phyloP scores from a whole-genome alignment of 2,113 vertebrate species.

The Geococcyx californianus region DNA sequence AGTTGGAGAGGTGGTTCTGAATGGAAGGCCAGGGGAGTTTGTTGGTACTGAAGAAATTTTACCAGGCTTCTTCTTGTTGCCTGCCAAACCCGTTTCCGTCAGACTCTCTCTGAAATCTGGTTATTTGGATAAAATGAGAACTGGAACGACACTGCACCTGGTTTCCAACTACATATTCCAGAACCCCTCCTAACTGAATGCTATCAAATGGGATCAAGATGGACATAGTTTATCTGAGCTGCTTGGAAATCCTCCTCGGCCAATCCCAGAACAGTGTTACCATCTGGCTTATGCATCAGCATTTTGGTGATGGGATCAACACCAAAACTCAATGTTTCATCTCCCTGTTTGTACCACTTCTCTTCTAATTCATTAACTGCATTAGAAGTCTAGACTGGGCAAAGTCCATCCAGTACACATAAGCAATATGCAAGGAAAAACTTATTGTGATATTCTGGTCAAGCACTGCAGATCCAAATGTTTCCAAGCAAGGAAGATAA shows the following conservation, averaged over 20 bases:
- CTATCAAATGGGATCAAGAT: neutral
- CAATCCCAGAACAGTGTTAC: neutral
- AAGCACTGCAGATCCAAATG: neutral
- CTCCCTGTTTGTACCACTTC: neutral
- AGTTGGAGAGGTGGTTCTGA: conserved; percentile 43
- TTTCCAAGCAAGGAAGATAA: neutral
- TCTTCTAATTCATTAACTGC: neutral
- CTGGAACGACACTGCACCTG: conserved; percentile 27
- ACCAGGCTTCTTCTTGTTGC: neutral
- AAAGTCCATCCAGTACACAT: neutral
- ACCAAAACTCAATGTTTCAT: neutral
- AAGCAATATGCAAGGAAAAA: neutral
- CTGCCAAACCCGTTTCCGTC: neutral
- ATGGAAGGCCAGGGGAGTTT: neutral
- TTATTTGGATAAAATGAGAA: conserved; percentile 25
- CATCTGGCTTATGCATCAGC: neutral
- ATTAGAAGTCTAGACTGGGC: neutral
- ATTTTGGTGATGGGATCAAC: neutral
- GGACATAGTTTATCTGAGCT: neutral
- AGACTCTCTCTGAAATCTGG: neutral
- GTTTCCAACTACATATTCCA: conserved; percentile 25
- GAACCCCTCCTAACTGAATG: neutral
- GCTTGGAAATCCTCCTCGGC: neutral
- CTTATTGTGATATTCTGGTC: neutral
- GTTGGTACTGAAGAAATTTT: conserved; percentile 23